Base-by-base conservation (phyloP, 1,140 invertebrate species). In the Anoplophora glabripennis region DNA sequence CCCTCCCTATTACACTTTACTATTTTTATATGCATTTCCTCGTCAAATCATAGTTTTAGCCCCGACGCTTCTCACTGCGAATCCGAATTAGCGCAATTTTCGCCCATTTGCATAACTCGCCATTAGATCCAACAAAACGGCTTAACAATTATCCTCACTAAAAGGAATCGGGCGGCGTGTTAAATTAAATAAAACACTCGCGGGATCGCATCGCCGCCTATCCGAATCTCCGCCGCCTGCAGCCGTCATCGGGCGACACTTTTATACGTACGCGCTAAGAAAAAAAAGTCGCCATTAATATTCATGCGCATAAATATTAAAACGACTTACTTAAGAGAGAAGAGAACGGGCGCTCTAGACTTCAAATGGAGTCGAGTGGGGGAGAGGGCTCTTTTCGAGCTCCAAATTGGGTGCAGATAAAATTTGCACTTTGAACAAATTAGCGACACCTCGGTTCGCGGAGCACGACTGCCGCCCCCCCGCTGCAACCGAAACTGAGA, bases 351-450 rank as follows among this genome's bases (percentile, higher is more conserved):
- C 49, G 45, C 48, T 41, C 35, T 40, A 57, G 62, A 72, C 70
- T 72, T 72, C 70, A 72, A 72, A 72, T 64, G 61, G 55, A 52
- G 62, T 62, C 69, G 70, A 72, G 68, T 70, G 66, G 47, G 33
- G 66, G 53, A 61, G 63, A 63, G 66, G 46, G 44, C 51, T 63
- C 59, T 62, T 59, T 68, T 68, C 59, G 53, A 49, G 36, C 58
- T 60, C 37, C 56, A 69, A 71, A 69, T 71, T 71, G 63, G 67
- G 63, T 68, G 56, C 53, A 53, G 66, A 70, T 69, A 71, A 72
- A 72, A 70, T 72, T 72, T 70, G 68, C 70, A 72, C 70, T 72
- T 72, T 65, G 61, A 54, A 62, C 68, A 67, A 72, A 72, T 70
- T 72, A 72, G 53, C 62, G 64, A 70, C 68, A 69, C 64, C 67